Percentiles rank a stretch among this genome's conserved stretches.
phyloP scores from a whole-genome alignment of 2,888 invertebrate genomes.

The Meteorus colon region DNA sequence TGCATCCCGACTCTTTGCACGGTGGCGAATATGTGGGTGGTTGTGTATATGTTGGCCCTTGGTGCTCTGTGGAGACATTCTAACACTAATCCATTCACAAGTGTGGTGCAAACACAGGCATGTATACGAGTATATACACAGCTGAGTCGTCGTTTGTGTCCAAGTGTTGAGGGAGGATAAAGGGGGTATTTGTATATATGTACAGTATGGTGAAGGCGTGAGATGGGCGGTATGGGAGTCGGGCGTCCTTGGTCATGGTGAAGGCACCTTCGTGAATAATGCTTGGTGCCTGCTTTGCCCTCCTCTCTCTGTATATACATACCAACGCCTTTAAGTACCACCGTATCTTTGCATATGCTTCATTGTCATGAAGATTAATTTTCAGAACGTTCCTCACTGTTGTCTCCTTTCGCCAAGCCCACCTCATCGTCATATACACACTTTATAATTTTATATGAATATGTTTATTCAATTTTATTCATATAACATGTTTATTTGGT shows the following conservation, averaged over 20 bases:
- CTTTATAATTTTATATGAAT: neutral
- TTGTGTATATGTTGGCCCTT: slow-evolving; percentile 39
- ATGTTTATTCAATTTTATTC: slow-evolving; percentile 9
- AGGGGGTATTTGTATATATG: neutral
- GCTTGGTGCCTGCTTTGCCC: slow-evolving; percentile 24
- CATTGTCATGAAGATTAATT: slow-evolving; percentile 42
- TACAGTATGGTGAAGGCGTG: slow-evolving; percentile 7
- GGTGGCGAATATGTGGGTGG: slow-evolving; percentile 36
- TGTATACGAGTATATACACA: slow-evolving; percentile 25
- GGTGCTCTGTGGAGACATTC: slow-evolving; percentile 33
- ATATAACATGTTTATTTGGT: neutral
- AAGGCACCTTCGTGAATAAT: slow-evolving; percentile 39
- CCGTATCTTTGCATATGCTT: slow-evolving; percentile 41
- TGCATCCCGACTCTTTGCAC: slow-evolving; percentile 51
- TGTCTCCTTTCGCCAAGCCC: neutral
- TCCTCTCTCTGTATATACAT: slow-evolving; percentile 20
- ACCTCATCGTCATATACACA: slow-evolving; percentile 8
- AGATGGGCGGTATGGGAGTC: slow-evolving; percentile 20
- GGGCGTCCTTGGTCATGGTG: slow-evolving; percentile 32
- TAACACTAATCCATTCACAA: slow-evolving; percentile 40
- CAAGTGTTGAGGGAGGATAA: slow-evolving; percentile 8
- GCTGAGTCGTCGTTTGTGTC: slow-evolving; percentile 22
- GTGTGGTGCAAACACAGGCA: slow-evolving; percentile 23
- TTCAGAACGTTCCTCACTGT: slow-evolving; percentile 30
- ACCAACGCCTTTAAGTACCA: slow-evolving; percentile 38